Evolutionary conservation across 1,140 invertebrate species (phyloP), one percentile per base, ranked within the genome.

Genomic region (Drosophila santomea): DNA sequence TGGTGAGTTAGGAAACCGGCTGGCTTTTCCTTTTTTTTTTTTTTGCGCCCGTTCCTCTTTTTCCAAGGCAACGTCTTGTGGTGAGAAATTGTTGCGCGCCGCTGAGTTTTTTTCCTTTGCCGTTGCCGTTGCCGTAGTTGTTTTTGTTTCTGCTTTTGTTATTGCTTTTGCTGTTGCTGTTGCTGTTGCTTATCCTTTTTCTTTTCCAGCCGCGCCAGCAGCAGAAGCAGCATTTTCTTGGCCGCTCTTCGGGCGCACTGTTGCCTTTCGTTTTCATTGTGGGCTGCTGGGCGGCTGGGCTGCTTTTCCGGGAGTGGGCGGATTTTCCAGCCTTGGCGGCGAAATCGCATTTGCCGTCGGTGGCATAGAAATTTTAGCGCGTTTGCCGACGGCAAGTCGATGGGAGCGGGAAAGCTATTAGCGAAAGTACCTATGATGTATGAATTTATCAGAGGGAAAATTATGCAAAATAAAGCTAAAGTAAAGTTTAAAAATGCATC

Each of bases 41-140:
- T 17, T 52, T 51, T 20, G 20, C 20, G 41, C 41, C 54, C 38
- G 35, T 43, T 60, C 17, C 60, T 39, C 57, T 64, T 78, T 76
- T 82, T 88, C 78, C 71, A 88, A 88, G 82, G 80, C 82, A 66
- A 45, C 83, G 79, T 73, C 83, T 86, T 86, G 79, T 86, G 83
- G 79, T 79, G 71, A 79, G 75, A 86, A 86, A 86, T 86, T 86
- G 83, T 86, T 86, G 83, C 83, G 83, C 83, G 78, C 58, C 64
- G 83, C 66, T 79, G 72, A 69, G 78, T 71, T 58, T 71, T 58
- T 81, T 74, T 57, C 59, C 51, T 63, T 55, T 7, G 15, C 17
- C 17, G 6, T 14, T 47, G 45, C 8, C 8, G 32, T 50, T 59
- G 48, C 8, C 8, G 32, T 50, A 50, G 48, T 25, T 17, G 11